These are phyloP conservation scores for Noctua janthe DNA, from an alignment of 2,888 invertebrate genomes.

Conservation along the genomic window DNA sequence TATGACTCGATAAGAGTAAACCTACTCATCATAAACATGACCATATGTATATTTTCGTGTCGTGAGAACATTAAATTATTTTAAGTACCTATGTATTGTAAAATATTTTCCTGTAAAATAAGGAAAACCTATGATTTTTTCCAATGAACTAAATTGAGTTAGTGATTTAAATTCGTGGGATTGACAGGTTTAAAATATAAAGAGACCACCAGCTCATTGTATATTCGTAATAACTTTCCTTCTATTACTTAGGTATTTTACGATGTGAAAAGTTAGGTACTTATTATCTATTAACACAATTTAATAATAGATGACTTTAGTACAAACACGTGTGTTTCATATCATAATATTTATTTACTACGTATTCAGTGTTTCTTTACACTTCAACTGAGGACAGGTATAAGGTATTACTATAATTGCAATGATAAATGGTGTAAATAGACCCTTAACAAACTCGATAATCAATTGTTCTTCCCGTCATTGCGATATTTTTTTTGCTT, in stretches of 20 bases:
- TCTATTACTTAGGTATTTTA: background rate
- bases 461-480: too few relatives aligned
- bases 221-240: slow-evolving; percentile 7
- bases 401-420: background rate
- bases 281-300: background rate
- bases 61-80: background rate
- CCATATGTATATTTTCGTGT: background rate
- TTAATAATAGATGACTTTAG: background rate
- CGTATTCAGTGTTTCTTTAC: background rate
- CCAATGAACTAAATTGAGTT: slow-evolving; percentile 6
- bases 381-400: background rate
- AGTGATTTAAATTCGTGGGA: slow-evolving; percentile 19
- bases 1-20: background rate
- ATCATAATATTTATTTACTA: background rate
- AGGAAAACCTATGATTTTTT: slow-evolving; percentile 18
- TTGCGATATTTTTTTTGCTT: too few relatives aligned
- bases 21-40: background rate
- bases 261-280: background rate
- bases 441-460: too few relatives aligned
- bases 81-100: background rate
- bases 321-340: background rate
- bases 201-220: background rate
- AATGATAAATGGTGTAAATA: background rate
- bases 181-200: slow-evolving; percentile 3
- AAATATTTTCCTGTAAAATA: slow-evolving; percentile 31